Evolutionary conservation across 2,888 invertebrate species (phyloP).

Genomic region (Heteromurus nitidus): DNA sequence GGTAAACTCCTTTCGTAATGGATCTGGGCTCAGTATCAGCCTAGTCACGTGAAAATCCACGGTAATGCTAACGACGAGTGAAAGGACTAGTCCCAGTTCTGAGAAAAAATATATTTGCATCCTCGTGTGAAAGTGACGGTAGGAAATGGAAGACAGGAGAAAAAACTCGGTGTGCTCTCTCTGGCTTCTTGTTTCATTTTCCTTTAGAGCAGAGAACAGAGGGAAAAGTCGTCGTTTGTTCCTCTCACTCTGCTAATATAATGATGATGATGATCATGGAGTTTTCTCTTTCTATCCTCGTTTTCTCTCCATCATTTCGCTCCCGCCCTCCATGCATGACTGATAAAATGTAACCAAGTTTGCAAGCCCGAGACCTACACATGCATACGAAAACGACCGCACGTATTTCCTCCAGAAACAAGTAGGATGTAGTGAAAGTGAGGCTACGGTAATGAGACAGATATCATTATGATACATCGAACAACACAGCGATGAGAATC

Average conservation of each 20-base stretch:
- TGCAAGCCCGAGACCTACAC: background rate
- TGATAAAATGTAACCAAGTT: slow-evolving; percentile 34
- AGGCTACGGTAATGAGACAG: slow-evolving; percentile 6
- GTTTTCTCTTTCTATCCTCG: slow-evolving; percentile 35
- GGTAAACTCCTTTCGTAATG: background rate
- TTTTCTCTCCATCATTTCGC: slow-evolving; percentile 38
- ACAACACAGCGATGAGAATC: background rate
- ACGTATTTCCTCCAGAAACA: background rate
- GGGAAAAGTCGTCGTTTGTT: slow-evolving; percentile 30
- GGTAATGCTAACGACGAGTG: slow-evolving; percentile 16
- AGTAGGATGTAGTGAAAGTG: slow-evolving; percentile 4
- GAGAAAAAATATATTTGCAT: too few species aligned
- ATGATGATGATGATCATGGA: slow-evolving; percentile 37
- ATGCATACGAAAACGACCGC: slow-evolving; percentile 1
- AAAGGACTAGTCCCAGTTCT: slow-evolving; percentile 24
- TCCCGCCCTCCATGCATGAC: slow-evolving; percentile 35
- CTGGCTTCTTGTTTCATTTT: background rate
- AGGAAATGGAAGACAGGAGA: too few species aligned
- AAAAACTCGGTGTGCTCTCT: slow-evolving; percentile 3
- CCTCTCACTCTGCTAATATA: slow-evolving; percentile 34
- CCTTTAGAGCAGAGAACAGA: background rate
- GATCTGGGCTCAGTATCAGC: background rate
- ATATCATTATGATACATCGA: slow-evolving; percentile 18
- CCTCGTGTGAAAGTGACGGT: slow-evolving; percentile 35
- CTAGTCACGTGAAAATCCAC: background rate